A percentile compares a stretch with the other conserved stretches of the same genome.
Conservation (phyloP, 1,140 invertebrate genomes). For the Sycophila sp. region DNA sequence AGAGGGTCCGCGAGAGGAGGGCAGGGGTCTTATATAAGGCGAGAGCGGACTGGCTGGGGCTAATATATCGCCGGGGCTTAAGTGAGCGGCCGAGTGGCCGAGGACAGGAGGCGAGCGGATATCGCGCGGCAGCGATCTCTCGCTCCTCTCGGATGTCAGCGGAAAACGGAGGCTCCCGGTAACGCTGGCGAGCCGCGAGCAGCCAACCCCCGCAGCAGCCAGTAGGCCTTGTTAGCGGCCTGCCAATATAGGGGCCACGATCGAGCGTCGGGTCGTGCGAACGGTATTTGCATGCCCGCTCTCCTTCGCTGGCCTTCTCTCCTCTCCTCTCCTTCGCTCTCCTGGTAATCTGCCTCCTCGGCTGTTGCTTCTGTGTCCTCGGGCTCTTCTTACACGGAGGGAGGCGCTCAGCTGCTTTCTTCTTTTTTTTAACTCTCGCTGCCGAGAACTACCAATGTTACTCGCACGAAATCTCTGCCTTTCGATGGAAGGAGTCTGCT, state of each 20-base stretch:
- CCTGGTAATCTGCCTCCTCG: no score
- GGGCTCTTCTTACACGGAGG: neutral
- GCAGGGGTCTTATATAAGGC: slow-evolving; percentile 17
- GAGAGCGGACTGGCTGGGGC: no score
- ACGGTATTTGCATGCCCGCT: slow-evolving; percentile 56
- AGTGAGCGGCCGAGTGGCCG: slow-evolving; percentile 27
- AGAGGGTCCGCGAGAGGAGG: neutral
- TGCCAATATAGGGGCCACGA: slow-evolving; percentile 55
- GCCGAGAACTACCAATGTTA: slow-evolving; percentile 1
- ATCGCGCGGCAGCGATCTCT: slow-evolving; percentile 54
- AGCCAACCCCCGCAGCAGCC: slow-evolving; percentile 28
- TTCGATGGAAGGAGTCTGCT: neutral
- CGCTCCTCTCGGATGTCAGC: slow-evolving; percentile 52
- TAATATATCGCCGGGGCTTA: slow-evolving; percentile 46
- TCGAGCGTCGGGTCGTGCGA: slow-evolving; percentile 44
- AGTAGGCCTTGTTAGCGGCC: slow-evolving; percentile 56
- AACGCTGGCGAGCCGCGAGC: slow-evolving; percentile 22
- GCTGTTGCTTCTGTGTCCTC: no score
- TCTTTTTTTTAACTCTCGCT: no score
- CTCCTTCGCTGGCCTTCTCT: no score
- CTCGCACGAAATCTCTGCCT: neutral
- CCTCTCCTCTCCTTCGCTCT: no score
- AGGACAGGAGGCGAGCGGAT: slow-evolving; percentile 54
- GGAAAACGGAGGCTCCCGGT: slow-evolving; percentile 28
- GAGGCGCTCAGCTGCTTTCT: no score